phyloP scores from a whole-genome alignment of 1,140 invertebrate genomes.

The Cepaea nemoralis region DNA sequence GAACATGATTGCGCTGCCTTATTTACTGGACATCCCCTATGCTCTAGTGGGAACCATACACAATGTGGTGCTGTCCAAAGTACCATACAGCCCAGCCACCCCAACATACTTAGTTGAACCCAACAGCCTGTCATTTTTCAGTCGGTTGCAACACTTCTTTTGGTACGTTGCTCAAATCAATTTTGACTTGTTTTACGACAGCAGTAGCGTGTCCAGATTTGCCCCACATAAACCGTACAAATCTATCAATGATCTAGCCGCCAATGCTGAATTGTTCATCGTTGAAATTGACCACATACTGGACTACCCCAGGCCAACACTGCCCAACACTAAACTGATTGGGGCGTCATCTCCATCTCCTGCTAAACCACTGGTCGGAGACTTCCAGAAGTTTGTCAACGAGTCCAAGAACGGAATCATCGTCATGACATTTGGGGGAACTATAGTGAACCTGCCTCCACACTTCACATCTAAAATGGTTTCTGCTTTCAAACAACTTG shows the following conservation, averaged over 20 bases:
- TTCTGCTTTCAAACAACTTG: conserved; percentile 28
- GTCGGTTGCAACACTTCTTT: conserved; percentile 14
- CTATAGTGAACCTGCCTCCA: conserved; percentile 19
- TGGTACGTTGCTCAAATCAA: not conserved
- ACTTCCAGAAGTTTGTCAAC: conserved; percentile 41
- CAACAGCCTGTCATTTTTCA: conserved; percentile 31
- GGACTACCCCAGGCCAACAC: conserved; percentile 47
- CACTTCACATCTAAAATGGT: conserved; percentile 39
- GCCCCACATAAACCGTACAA: conserved; percentile 37
- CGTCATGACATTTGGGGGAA: conserved; percentile 49
- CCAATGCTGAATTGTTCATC: conserved; percentile 44
- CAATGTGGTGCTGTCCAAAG: not conserved
- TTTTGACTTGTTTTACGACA: not conserved
- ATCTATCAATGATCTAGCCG: conserved; percentile 1
- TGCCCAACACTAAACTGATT: conserved; percentile 53
- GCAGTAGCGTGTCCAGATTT: not conserved
- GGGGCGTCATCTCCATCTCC: conserved; percentile 46
- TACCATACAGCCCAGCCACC: conserved; percentile 25
- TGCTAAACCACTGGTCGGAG: conserved; percentile 25
- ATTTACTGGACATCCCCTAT: conserved; percentile 42
- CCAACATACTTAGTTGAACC: not conserved
- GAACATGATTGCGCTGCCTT: conserved; percentile 38
- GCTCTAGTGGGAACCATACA: conserved; percentile 24
- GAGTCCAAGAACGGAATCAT: conserved; percentile 42
- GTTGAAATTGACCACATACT: conserved; percentile 49